Percentiles rank a stretch among this genome's conserved stretches.
phyloP scores from a whole-genome alignment of 2,888 invertebrate genomes.

The Pseudococcus viburni region DNA sequence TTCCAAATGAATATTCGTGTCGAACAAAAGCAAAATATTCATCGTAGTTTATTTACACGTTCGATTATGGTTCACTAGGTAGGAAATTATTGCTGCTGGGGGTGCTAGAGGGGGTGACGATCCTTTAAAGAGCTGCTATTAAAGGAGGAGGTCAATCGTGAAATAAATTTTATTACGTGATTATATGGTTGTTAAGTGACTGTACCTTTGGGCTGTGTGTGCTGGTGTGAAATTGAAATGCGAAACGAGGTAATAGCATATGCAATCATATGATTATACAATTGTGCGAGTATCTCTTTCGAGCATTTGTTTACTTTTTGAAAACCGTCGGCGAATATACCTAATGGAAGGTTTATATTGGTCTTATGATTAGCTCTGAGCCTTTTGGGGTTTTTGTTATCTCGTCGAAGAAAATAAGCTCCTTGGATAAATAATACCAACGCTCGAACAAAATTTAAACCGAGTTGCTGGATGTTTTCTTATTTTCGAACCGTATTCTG shows the following conservation, averaged over 20 bases:
- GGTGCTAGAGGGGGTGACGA: not conserved
- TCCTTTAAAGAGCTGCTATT: not conserved
- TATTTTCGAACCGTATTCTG: not conserved
- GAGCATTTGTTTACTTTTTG: not conserved
- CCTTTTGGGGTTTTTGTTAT: not conserved
- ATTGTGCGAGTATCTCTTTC: not conserved
- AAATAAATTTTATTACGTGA: constrained; percentile 20
- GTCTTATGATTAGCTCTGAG: not conserved
- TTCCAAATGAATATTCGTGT: constrained; percentile 3
- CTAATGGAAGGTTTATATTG: not conserved
- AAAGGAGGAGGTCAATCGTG: not conserved
- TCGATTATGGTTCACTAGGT: not conserved
- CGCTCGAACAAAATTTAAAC: not conserved
- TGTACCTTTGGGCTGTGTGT: not conserved
- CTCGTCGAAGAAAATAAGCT: constrained; percentile 15
- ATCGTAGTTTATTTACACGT: constrained; percentile 31
- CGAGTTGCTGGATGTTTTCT: not conserved
- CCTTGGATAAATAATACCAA: not conserved
- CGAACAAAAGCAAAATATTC: constrained; percentile 7
- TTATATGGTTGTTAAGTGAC: constrained; percentile 12
- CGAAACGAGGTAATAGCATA: not conserved
- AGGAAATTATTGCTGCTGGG: not conserved
- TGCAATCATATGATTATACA: not conserved
- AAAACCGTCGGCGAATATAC: not conserved
- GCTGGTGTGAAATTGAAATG: not conserved